These are phyloP conservation scores for Hylomyscus alleni DNA, from an alignment of 2,797 vertebrate genomes.

Conservation along the genomic window DNA sequence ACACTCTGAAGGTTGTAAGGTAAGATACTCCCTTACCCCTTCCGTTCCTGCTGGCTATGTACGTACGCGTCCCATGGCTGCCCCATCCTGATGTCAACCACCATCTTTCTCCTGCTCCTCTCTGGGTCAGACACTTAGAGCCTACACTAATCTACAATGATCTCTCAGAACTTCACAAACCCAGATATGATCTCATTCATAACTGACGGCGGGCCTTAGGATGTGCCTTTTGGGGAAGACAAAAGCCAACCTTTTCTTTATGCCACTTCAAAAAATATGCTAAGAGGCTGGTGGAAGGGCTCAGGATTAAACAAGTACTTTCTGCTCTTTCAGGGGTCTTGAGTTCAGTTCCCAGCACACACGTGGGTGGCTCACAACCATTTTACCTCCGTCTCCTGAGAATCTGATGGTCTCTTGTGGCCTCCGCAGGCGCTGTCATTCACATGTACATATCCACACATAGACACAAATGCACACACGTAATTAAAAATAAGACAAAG, in stretches of 20 bases:
- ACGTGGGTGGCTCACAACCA: background rate
- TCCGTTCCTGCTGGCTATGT: background rate
- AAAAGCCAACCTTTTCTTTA: background rate
- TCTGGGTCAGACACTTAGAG: background rate
- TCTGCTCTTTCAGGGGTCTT: background rate
- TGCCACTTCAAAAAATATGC: background rate
- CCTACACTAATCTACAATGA: background rate
- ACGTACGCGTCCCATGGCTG: too few species aligned
- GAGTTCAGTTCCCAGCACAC: background rate
- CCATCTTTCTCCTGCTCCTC: background rate
- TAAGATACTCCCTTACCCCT: background rate
- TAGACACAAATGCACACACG: background rate
- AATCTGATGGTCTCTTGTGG: background rate
- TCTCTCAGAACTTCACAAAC: background rate
- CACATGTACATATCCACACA: background rate
- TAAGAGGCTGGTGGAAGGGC: too few species aligned
- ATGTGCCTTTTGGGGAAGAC: background rate
- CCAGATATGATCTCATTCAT: background rate
- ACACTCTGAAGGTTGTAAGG: accelerated
- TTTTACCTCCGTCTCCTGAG: background rate
- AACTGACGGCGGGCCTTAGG: background rate
- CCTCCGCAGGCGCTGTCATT: background rate
- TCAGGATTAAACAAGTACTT: too few species aligned
- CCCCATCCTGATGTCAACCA: background rate
- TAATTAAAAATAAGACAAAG: background rate